Base-by-base conservation (phyloP, 2,888 invertebrate genomes). In the Drosophila monieri region DNA sequence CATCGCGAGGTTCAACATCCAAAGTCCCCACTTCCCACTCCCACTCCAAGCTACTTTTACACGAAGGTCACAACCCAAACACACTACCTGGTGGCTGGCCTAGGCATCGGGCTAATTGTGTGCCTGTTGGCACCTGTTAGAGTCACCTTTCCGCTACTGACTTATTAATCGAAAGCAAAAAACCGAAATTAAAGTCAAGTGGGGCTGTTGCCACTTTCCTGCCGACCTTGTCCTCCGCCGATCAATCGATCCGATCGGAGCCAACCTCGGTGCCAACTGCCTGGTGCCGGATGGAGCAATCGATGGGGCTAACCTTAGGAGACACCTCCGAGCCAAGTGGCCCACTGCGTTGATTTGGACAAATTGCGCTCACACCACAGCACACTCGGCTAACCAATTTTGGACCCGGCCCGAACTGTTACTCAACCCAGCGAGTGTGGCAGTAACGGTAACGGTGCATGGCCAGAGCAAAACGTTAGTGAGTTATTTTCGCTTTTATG, bases 301-400 rank as follows among this genome's bases (percentile, higher is more conserved):
- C 57, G 49, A 47, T 51, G 62, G 53, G 53, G 52, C 43, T 56
- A 70, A 70, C 64, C 64, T 70, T 57, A 70, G 56, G 64, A 71
- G 71, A 54, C 53, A 64, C 65, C 57, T 10, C 57, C 46, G n/a
- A 15, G 41, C 41, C 41, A 41, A 41, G 41, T 41, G 41, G 56
- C 52, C 32, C 39, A 56, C 70, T 48, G 76, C 58, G 65, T 69
- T 75, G 48, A 44, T 64, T 57, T 55, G 60, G 49, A 73, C 79
- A 75, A 78, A 77, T 81, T 78, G 77, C 25, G 48, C 48, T 30
- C 57, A 37, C 37, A 23, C 9, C 41, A 47, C 61, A 48, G 37
- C 52, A 23, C 51, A 47, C 55, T 54, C 65, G 48, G 32, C 30
- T 58, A 75, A 76, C 64, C 75, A 79, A 77, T 81, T 81, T 85